phyloP scores from a whole-genome alignment of 2,797 vertebrate species.

The Rhynchotus rufescens region DNA sequence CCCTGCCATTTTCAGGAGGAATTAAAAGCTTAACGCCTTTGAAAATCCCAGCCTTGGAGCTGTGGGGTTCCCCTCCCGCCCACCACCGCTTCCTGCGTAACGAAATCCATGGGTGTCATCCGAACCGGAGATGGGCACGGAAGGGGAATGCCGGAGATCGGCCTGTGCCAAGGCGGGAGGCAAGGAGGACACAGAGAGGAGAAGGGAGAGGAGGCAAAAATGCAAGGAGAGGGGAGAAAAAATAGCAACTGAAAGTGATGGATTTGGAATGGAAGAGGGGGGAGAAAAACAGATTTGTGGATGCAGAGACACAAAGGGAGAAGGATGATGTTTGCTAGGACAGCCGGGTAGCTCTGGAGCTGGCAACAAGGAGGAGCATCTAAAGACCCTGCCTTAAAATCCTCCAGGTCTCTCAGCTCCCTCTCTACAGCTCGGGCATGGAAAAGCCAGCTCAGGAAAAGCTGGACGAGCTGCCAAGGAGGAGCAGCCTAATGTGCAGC shows the following conservation, averaged over 20 bases:
- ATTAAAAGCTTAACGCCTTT: conserved; percentile 52
- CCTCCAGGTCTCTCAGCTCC: background rate
- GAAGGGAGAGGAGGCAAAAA: conserved; percentile 55
- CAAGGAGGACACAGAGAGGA: conserved; percentile 55
- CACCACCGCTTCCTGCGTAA: conserved; percentile 42
- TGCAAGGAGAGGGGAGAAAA: background rate
- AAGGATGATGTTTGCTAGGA: background rate
- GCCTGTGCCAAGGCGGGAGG: conserved; percentile 46
- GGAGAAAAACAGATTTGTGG: background rate
- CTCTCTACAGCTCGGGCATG: conserved; percentile 28
- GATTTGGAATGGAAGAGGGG: conserved; percentile 36
- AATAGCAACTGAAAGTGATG: conserved; percentile 53
- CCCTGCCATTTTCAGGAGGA: conserved; percentile 44
- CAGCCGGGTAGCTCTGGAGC: background rate
- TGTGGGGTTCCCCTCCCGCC: conserved; percentile 58
- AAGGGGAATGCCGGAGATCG: conserved; percentile 65
- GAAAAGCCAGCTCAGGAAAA: background rate
- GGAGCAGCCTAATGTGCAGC: background rate
- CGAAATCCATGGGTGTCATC: conserved; percentile 3
- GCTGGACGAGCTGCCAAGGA: conserved; percentile 17
- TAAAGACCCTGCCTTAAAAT: conserved; percentile 30
- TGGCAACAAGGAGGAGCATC: background rate
- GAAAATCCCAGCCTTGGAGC: conserved; percentile 44
- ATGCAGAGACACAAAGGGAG: background rate
- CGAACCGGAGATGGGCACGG: conserved; percentile 46